Evolutionary conservation across 2,113 vertebrate species (phyloP).

Genomic region (Planiliza haematocheilus): DNA sequence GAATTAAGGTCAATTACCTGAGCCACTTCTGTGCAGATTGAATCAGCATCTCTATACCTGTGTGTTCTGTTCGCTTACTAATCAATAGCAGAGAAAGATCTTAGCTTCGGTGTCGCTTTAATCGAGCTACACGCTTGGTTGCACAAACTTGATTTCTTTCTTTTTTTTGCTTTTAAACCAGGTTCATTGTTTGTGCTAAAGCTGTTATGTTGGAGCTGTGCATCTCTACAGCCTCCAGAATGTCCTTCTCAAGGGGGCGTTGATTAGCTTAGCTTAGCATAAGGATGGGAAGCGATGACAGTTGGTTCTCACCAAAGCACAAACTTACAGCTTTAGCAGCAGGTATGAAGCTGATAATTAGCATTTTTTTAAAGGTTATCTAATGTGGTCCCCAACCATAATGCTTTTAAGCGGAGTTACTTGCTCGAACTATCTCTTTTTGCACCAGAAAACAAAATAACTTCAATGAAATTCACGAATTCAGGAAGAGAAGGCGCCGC

Average conservation of each 20-base stretch:
- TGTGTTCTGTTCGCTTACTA: constrained; percentile 28
- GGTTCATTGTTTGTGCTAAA: constrained; percentile 5
- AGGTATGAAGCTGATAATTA: neutral
- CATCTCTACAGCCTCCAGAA: too few relatives aligned
- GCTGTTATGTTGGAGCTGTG: neutral
- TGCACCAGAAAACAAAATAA: too few relatives aligned
- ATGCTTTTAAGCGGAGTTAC: too few relatives aligned
- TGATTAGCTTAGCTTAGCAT: neutral
- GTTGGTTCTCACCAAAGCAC: neutral
- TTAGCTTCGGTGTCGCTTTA: constrained; percentile 24
- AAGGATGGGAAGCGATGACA: neutral
- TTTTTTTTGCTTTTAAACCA: neutral
- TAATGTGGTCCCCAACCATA: too few relatives aligned
- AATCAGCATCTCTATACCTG: constrained; percentile 24
- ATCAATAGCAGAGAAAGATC: constrained; percentile 40
- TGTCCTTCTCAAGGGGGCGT: too few relatives aligned
- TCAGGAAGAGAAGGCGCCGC: too few relatives aligned
- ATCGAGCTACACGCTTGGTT: neutral
- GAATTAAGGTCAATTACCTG: constrained; percentile 11
- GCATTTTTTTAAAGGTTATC: too few relatives aligned
- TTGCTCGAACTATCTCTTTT: too few relatives aligned
- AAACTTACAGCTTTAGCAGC: neutral
- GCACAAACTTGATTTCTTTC: too few relatives aligned
- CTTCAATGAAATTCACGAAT: too few relatives aligned
- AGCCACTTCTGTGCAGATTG: constrained; percentile 29